Percentiles rank a stretch among this genome's conserved stretches.
Evolutionary conservation across 92 coral and sea anemone species (phyloP).

Genomic region (Galaxea fascicularis): DNA sequence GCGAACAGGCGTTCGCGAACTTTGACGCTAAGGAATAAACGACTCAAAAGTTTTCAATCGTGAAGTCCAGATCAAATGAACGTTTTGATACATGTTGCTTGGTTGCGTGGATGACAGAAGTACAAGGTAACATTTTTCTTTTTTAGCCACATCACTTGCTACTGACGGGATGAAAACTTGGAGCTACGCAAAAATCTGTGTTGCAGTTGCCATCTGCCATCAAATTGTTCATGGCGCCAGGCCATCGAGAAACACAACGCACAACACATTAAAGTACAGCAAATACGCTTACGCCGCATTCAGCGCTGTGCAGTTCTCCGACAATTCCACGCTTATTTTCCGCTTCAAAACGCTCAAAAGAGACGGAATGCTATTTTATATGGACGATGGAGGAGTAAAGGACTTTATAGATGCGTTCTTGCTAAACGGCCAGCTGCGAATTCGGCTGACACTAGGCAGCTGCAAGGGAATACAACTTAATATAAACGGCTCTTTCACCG

Average conservation of each 20-base stretch:
- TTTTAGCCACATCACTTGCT: background rate
- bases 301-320: slow-evolving; percentile 3
- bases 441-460: slow-evolving; percentile 66
- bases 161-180: slow-evolving; percentile 12
- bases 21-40: background rate
- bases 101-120: too few species aligned
- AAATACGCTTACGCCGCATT: slow-evolving; percentile 60
- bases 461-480: slow-evolving; percentile 57
- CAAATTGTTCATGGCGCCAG: slow-evolving; percentile 18
- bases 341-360: slow-evolving; percentile 80
- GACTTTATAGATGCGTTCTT: slow-evolving; percentile 82
- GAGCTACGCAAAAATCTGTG: slow-evolving; percentile 15
- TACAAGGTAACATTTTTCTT: too few species aligned
- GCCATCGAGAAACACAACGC: background rate
- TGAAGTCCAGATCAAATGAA: background rate
- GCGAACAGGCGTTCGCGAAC: slow-evolving; percentile 37
- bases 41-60: background rate
- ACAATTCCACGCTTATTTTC: slow-evolving; percentile 67
- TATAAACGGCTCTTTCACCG: slow-evolving; percentile 78
- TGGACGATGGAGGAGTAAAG: slow-evolving; percentile 76
- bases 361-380: slow-evolving; percentile 85
- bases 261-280: slow-evolving; percentile 55
- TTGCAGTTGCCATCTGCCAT: slow-evolving; percentile 46
- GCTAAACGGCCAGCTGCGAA: slow-evolving; percentile 65
- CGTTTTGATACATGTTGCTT: too few species aligned